Evolutionary conservation across 2,888 invertebrate genomes (phyloP), one percentile per base, ranked within the genome.

Genomic region (Atherix ibis): DNA sequence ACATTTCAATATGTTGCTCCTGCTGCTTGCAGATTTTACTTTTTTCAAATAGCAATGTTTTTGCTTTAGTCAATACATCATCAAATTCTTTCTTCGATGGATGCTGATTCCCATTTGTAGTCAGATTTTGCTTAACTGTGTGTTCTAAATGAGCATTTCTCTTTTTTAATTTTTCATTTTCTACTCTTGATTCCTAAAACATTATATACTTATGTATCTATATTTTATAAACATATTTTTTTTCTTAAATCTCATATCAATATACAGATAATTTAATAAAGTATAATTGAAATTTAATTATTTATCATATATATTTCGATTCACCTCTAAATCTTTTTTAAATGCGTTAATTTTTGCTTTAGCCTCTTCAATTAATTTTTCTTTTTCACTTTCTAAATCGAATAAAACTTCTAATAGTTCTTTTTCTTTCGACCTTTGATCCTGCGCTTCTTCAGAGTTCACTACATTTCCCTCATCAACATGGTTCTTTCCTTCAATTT

Each of bases 11-110:
- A 56, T 83, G 82, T 43, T 78, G 64, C 51, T 84, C 83, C 50
- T 83, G 79, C 52, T 80, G 80, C 50, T 76, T 75, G 42, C 76
- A 76, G 47, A 76, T 68, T 60, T 78, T 78, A 1, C 75, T 76
- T 54, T 79, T 79, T 51, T 81, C 80, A 52, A 78, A 77, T 31
- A 79, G 70, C 53, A 78, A 66, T 9, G 73, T 72, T 45, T 74
- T 73, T 0, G 77, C 77, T 53, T 73, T 73, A 17, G 70, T 70
- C 16, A 78, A 53, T 26, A 75, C 40, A 26, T 60, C 60, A 18
- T 60, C 58, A 36, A 58, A 53, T 24, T 61, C 60, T 39, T 57
- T 52, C 3, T 50, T 53, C 1, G 56, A 52, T 41, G 56, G 58
- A 3, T 55, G 52, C 0, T 52, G 52, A 29, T 57, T 55, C 9